Evolutionary conservation across 2,113 vertebrate genomes (phyloP).

Genomic region (Heterocephalus glaber): DNA sequence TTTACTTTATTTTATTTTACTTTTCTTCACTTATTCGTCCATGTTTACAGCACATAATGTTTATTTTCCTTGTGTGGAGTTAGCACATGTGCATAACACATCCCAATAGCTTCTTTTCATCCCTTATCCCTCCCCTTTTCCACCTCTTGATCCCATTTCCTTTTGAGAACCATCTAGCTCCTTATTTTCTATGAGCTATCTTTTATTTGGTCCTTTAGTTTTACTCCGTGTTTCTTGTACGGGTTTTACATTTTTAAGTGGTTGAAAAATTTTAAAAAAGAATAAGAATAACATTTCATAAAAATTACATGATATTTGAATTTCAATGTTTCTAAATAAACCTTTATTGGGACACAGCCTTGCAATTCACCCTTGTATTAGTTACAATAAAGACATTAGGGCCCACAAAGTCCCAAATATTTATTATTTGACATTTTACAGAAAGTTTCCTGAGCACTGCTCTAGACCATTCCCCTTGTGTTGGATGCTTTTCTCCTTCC

Average conservation of each 20-base stretch:
- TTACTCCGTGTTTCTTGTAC: background rate
- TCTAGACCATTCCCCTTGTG: background rate
- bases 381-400: background rate
- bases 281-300: background rate
- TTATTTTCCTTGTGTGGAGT: background rate
- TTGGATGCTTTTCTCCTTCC: background rate
- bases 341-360: background rate
- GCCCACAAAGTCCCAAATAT: background rate
- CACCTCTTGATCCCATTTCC: background rate
- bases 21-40: background rate
- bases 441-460: background rate
- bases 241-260: background rate
- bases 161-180: background rate
- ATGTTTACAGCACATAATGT: background rate
- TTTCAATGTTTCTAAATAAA: background rate
- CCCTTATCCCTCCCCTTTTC: background rate
- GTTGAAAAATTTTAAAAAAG: background rate
- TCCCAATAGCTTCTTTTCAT: background rate
- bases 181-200: background rate
- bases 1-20: background rate
- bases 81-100: no score
- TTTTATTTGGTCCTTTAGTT: background rate
- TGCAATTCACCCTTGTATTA: background rate
- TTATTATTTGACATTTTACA: background rate
- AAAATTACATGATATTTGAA: background rate